Percentiles rank a stretch among this genome's conserved stretches.
These are phyloP conservation scores for Pseudonaja textilis DNA, from an alignment of 2,113 vertebrate species.

Conservation along the genomic window DNA sequence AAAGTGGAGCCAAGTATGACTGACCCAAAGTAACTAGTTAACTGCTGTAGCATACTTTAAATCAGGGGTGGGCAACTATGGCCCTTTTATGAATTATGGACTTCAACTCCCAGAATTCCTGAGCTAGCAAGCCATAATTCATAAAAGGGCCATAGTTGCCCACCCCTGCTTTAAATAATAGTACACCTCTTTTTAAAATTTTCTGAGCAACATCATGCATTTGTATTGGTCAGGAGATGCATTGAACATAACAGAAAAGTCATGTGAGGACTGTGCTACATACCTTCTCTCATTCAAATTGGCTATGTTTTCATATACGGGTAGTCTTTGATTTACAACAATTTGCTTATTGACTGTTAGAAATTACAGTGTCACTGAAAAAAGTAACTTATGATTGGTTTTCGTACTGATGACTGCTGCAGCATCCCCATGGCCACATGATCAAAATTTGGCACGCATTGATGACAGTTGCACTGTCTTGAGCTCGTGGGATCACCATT, in stretches of 20 bases:
- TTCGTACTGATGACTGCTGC: background rate
- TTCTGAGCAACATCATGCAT: no score
- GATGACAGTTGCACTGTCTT: background rate
- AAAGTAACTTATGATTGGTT: background rate
- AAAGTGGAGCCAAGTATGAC: background rate
- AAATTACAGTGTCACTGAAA: background rate
- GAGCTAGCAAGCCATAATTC: no score
- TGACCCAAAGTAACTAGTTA: background rate
- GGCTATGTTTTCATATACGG: background rate
- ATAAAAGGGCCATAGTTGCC: no score
- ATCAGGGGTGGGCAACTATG: no score
- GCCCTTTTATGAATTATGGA: no score
- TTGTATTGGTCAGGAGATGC: background rate
- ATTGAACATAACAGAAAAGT: background rate
- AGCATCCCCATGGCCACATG: background rate
- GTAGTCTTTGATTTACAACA: background rate
- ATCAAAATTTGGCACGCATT: background rate
- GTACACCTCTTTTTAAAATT: background rate
- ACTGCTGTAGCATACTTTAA: background rate
- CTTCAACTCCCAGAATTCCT: no score
- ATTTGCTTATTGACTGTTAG: background rate
- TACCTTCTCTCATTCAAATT: background rate
- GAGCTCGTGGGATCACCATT: background rate
- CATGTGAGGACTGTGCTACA: background rate
- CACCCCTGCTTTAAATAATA: no score